These are phyloP conservation scores for Orthosia gracilis DNA, from an alignment of 2,888 invertebrate genomes.

Conservation along the genomic window DNA sequence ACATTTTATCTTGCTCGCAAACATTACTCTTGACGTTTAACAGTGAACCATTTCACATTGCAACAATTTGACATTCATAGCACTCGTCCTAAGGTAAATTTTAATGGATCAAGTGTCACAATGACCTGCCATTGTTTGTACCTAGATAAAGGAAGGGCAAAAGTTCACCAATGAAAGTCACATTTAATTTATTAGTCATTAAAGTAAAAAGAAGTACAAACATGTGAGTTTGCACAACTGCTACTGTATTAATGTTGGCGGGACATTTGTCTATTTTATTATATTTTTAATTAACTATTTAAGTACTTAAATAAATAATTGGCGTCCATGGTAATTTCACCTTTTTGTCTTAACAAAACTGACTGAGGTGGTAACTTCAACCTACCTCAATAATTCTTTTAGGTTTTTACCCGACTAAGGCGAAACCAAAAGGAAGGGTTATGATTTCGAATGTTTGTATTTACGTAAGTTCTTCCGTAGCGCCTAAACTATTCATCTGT, in stretches of 20 bases:
- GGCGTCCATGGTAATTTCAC: not conserved
- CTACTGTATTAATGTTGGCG: not conserved
- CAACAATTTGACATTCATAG: not conserved
- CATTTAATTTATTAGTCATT: not conserved
- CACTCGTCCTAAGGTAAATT: not conserved
- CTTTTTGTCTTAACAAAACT: not conserved
- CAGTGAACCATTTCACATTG: no score
- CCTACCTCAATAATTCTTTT: not conserved
- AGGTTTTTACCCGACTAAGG: no score
- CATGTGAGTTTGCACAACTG: conserved; percentile 11
- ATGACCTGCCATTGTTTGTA: no score
- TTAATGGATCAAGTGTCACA: no score
- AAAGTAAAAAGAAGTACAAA: conserved; percentile 4
- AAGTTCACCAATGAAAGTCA: conserved; percentile 6
- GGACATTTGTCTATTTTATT: not conserved
- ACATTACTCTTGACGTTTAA: no score
- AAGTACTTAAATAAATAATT: not conserved
- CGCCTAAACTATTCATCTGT: no score
- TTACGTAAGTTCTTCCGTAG: no score
- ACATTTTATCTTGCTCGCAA: no score
- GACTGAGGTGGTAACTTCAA: not conserved
- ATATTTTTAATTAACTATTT: not conserved
- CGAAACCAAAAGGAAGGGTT: no score
- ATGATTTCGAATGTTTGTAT: no score
- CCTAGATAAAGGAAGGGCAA: not conserved